phyloP scores from a whole-genome alignment of 2,888 invertebrate genomes.

The Cheilosia vernalis region DNA sequence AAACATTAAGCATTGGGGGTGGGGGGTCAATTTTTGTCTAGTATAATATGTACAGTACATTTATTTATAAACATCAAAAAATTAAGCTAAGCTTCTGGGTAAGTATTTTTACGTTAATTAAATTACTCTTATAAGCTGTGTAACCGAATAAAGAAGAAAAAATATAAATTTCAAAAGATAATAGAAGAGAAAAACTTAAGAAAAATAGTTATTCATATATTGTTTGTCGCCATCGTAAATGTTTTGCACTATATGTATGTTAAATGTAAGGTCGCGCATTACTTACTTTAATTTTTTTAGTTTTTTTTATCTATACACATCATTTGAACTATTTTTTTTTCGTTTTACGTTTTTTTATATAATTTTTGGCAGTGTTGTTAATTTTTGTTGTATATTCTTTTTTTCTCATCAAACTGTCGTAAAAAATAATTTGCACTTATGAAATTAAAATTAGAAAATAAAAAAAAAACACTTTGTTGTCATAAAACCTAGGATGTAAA shows the following conservation, averaged over 20 bases:
- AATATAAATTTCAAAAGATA: conserved; percentile 18
- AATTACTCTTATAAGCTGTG: conserved; percentile 47
- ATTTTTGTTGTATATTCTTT: conserved; percentile 64
- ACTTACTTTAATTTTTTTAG: conserved; percentile 47
- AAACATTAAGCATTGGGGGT: conserved; percentile 53
- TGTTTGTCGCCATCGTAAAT: conserved; percentile 71
- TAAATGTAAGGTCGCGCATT: conserved; percentile 74
- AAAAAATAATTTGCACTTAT: conserved; percentile 74
- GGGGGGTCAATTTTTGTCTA: conserved; percentile 66
- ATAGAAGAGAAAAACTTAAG: conserved; percentile 69
- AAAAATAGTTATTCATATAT: conserved; percentile 65
- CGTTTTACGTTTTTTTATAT: conserved; percentile 58
- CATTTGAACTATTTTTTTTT: conserved; percentile 71
- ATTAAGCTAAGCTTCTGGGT: conserved; percentile 74
- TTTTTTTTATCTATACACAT: conserved; percentile 70
- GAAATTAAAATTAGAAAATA: conserved; percentile 56
- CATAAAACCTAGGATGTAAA: conserved; percentile 23
- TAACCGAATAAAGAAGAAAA: conserved; percentile 34
- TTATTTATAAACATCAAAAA: conserved; percentile 68
- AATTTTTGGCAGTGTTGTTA: conserved; percentile 75
- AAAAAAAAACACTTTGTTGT: conserved; percentile 34
- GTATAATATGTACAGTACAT: conserved; percentile 69
- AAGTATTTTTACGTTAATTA: conserved; percentile 57
- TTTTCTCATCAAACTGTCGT: conserved; percentile 58
- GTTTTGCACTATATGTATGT: conserved; percentile 72